phyloP scores from a whole-genome alignment of 2,797 vertebrate species.

The Spinus pinus region DNA sequence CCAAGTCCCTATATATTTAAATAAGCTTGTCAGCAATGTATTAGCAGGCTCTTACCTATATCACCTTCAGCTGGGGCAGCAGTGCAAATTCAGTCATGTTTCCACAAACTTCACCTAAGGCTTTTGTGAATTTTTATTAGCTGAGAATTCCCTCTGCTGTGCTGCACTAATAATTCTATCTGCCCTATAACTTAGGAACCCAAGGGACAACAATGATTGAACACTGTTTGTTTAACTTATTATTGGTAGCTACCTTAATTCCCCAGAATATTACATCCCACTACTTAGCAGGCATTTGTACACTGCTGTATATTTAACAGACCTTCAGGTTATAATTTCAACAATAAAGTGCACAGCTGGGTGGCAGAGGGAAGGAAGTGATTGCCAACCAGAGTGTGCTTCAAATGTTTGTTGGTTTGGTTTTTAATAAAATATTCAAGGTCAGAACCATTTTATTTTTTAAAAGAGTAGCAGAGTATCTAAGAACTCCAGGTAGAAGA shows the following conservation, averaged over 20 bases:
- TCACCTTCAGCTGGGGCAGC: neutral
- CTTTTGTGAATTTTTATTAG: neutral
- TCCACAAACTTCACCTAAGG: neutral
- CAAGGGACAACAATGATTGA: neutral
- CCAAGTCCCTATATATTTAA: neutral
- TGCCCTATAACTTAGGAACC: neutral
- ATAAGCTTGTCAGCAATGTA: neutral
- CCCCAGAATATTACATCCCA: neutral
- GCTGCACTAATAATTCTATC: neutral
- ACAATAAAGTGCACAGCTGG: neutral
- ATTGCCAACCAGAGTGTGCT: neutral
- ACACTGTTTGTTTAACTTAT: neutral
- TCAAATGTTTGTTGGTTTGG: neutral
- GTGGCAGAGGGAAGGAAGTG: neutral
- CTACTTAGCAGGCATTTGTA: neutral
- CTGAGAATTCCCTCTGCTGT: neutral
- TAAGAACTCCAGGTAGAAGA: neutral
- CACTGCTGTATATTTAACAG: neutral
- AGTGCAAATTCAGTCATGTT: neutral
- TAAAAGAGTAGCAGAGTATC: neutral
- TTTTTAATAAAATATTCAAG: conserved; percentile 1
- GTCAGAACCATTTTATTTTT: neutral
- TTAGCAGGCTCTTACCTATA: neutral
- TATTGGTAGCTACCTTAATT: neutral
- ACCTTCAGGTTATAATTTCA: conserved; percentile 19